Evolutionary conservation across 2,113 vertebrate species (phyloP).

Genomic region (Mus pahari): DNA sequence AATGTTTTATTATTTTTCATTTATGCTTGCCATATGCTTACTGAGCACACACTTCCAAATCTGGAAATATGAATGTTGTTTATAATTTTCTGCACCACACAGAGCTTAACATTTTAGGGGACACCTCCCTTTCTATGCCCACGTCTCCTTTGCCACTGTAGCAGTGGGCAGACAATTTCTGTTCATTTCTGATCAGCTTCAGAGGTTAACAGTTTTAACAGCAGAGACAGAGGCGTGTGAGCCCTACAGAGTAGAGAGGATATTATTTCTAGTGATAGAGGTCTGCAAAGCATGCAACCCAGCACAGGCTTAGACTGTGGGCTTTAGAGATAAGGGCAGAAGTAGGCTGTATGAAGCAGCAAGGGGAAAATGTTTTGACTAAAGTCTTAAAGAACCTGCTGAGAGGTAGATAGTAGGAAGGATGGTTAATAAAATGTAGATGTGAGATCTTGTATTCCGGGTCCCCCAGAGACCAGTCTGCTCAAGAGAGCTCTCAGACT

Average conservation of each 20-base stretch:
- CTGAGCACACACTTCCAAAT: not conserved
- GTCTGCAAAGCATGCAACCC: not conserved
- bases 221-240: not conserved
- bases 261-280: not conserved
- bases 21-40: not conserved
- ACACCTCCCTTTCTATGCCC: not conserved
- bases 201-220: not conserved
- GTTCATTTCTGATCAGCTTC: no score
- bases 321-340: not conserved
- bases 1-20: no score
- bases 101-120: not conserved
- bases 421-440: not conserved
- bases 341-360: not conserved
- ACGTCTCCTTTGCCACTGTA: not conserved
- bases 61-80: not conserved
- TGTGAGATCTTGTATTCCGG: no score
- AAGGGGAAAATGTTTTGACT: not conserved
- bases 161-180: not conserved
- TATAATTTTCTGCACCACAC: not conserved
- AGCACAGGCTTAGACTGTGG: not conserved
- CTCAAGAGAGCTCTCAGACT: no score
- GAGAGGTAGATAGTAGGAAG: not conserved
- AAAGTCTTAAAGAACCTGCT: not conserved
- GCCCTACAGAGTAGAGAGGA: not conserved
- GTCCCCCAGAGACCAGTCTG: no score